These are phyloP conservation scores for Mamestra brassicae DNA, from an alignment of 2,888 invertebrate genomes.

Conservation along the genomic window DNA sequence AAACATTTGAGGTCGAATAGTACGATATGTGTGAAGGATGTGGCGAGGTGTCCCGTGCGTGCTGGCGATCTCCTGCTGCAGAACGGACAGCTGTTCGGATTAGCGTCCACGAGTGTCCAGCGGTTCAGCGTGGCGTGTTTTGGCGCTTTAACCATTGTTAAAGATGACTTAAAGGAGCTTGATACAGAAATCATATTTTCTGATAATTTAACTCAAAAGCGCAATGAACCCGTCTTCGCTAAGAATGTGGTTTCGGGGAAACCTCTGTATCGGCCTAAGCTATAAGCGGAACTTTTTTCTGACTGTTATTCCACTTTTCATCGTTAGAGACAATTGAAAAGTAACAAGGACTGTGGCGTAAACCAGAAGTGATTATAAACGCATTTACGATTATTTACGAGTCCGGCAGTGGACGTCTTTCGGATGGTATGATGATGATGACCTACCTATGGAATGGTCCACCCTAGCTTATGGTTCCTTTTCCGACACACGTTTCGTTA, in stretches of 20 bases:
- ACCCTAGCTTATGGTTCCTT: background rate
- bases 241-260: background rate
- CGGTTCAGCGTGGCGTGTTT: slow-evolving; percentile 78
- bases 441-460: background rate
- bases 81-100: slow-evolving; percentile 74
- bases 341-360: background rate
- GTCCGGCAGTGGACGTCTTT: background rate
- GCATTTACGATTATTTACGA: no score
- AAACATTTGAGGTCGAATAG: slow-evolving; percentile 68
- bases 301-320: background rate
- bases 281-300: background rate
- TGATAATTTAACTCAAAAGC: background rate
- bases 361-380: background rate
- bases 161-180: slow-evolving; percentile 70
- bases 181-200: slow-evolving; percentile 56
- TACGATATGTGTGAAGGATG: slow-evolving; percentile 78
- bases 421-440: no score
- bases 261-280: background rate
- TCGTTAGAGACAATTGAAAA: background rate
- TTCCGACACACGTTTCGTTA: background rate
- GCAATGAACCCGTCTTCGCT: no score
- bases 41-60: slow-evolving; percentile 79
- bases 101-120: slow-evolving; percentile 78
- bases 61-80: slow-evolving; percentile 84
- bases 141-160: slow-evolving; percentile 73